Conservation (phyloP, 2,113 vertebrate genomes). For the Cairina moschata region DNA sequence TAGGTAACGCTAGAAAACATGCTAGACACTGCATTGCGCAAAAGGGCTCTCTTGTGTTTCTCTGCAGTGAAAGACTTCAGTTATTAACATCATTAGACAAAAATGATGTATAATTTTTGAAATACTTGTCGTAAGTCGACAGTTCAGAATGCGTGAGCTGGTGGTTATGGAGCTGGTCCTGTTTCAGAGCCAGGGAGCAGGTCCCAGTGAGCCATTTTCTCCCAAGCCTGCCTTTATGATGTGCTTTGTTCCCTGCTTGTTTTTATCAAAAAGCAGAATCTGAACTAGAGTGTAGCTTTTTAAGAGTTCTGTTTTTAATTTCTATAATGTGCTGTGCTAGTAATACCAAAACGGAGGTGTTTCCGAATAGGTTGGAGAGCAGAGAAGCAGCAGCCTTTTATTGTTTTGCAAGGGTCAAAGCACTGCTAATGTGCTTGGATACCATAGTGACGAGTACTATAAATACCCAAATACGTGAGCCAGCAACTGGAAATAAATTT, state of each 20-base stretch:
- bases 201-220: not conserved
- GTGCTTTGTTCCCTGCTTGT: not conserved
- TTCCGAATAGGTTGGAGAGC: not conserved
- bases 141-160: not conserved
- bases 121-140: not conserved
- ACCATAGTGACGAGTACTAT: conserved; percentile 5
- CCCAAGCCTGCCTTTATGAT: not conserved
- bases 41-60: conserved; percentile 1
- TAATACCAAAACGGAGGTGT: not conserved
- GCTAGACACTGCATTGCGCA: not conserved
- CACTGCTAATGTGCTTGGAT: not conserved
- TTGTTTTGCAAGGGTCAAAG: not conserved
- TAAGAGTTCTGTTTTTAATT: not conserved
- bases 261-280: not conserved
- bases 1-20: conserved; percentile 23
- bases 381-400: not conserved
- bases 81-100: not conserved
- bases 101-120: not conserved
- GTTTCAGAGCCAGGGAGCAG: not conserved
- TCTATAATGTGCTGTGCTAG: not conserved
- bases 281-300: not conserved
- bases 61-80: conserved; percentile 19
- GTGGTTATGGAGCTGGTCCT: not conserved
- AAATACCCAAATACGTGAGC: conserved; percentile 39
- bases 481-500: conserved; percentile 43